Percentiles rank a stretch among this genome's conserved stretches.
These are phyloP conservation scores for Melanotus villosus DNA, from an alignment of 2,888 invertebrate species.

Conservation along the genomic window DNA sequence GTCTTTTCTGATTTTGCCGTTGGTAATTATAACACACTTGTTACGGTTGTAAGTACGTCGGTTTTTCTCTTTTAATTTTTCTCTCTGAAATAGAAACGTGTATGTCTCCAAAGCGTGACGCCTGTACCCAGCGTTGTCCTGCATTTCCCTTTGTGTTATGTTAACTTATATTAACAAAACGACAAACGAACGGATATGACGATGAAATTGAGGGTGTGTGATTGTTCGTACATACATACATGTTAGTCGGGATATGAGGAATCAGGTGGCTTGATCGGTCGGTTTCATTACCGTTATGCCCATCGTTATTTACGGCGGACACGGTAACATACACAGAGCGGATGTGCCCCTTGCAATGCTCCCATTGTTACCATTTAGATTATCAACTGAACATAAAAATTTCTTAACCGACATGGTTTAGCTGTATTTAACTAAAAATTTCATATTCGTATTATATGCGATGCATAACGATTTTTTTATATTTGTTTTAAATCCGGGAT, in stretches of 20 bases:
- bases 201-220: conserved; percentile 21
- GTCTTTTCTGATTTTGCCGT: conserved; percentile 33
- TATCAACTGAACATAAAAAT: neutral
- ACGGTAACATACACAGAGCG: conserved; percentile 43
- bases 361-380: conserved; percentile 37
- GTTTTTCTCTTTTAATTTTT: neutral
- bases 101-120: conserved; percentile 8
- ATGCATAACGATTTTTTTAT: neutral
- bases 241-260: conserved; percentile 1
- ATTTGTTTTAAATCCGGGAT: too few relatives aligned
- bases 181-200: conserved; percentile 22
- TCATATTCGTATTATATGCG: neutral
- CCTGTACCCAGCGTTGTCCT: neutral
- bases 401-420: conserved; percentile 15
- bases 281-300: conserved; percentile 36
- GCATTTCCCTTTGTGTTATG: conserved; percentile 1
- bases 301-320: conserved; percentile 41
- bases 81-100: neutral
- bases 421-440: neutral
- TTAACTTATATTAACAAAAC: neutral
- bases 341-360: conserved; percentile 43
- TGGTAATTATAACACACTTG: conserved; percentile 32
- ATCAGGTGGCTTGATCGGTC: conserved; percentile 29
- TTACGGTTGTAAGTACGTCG: conserved; percentile 6
- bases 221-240: neutral